Evolutionary conservation across 1,140 invertebrate genomes (phyloP).

Genomic region (Hypsibius dujardini): DNA sequence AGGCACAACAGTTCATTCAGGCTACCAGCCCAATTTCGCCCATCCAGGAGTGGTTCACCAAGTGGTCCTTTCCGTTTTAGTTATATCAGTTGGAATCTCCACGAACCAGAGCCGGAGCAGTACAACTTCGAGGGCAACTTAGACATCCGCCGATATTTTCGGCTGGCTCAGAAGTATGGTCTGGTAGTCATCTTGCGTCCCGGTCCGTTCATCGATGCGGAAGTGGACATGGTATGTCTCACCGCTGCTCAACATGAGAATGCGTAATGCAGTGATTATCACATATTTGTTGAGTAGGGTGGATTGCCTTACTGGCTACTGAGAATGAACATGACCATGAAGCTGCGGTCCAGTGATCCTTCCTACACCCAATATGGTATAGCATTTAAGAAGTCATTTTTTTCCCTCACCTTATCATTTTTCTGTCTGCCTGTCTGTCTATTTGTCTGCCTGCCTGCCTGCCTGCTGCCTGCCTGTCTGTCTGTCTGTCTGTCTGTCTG

Average conservation of each 20-base stretch:
- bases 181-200: conserved; percentile 6
- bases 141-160: background rate
- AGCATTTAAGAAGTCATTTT: too few relatives aligned
- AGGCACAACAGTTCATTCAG: too few relatives aligned
- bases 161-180: background rate
- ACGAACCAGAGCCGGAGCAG: conserved; percentile 4
- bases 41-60: too few relatives aligned
- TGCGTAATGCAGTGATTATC: too few relatives aligned
- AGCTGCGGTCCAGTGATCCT: conserved; percentile 7
- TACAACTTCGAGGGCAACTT: conserved; percentile 12
- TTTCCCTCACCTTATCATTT: too few relatives aligned
- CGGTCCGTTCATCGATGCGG: conserved; percentile 16
- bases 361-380: conserved; percentile 38
- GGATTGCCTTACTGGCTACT: conserved; percentile 8
- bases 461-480: too few relatives aligned
- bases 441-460: too few relatives aligned
- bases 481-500: too few relatives aligned
- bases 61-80: background rate
- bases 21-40: too few relatives aligned
- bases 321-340: background rate
- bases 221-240: background rate
- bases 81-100: background rate
- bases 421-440: too few relatives aligned
- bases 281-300: background rate
- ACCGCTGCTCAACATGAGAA: too few relatives aligned